Evolutionary conservation across 2,797 vertebrate genomes (phyloP), one percentile per base, ranked within the genome.

Genomic region (Microcaecilia unicolor): DNA sequence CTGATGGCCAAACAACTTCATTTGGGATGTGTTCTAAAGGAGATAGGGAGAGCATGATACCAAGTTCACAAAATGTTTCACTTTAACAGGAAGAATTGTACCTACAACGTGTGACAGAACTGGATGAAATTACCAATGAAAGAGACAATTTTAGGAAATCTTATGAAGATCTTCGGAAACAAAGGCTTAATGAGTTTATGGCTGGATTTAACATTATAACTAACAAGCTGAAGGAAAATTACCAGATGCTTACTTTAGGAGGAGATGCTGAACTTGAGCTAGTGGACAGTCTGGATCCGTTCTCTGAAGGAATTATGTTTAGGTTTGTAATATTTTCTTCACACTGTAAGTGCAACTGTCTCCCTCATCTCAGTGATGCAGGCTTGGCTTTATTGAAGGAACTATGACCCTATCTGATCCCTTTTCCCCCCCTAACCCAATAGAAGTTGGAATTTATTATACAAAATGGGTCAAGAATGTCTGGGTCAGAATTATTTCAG

Each of bases 211-310:
- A 94, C 51, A 62, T 90, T 31, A 97, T 99, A 72, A 98, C 93
- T 14, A 98, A 88, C 68, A 98, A 98, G 54, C 76, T 99, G 63
- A 99, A 98, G 60, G 94, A 99, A 51, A 98, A 98, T 70, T 99
- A 99, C 74, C 96, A 99, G 67, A 99, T 99, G 96, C 81, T 99
- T 2, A 99, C 95, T 1, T 55, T 92, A 46, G 96, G 96, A 36
- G 96, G 96, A 1, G 96, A 98, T 8, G 96, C 95, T 3, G 95
- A 99, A 73, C 63, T 99, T 50, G 96, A 99, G 53, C 88, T 99
- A 0, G 95, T 98, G 44, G 96, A 99, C 74, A 99, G 93, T 29
- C 63, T 99, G 47, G 96, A 99, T 58, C 96, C 95, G 4, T 99
- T 99, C 75, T 98, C 96, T 1, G 96, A 99, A 68, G 96, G 96